Evolutionary conservation across 1,140 invertebrate genomes (phyloP).

Genomic region (Mactra quadrangularis): DNA sequence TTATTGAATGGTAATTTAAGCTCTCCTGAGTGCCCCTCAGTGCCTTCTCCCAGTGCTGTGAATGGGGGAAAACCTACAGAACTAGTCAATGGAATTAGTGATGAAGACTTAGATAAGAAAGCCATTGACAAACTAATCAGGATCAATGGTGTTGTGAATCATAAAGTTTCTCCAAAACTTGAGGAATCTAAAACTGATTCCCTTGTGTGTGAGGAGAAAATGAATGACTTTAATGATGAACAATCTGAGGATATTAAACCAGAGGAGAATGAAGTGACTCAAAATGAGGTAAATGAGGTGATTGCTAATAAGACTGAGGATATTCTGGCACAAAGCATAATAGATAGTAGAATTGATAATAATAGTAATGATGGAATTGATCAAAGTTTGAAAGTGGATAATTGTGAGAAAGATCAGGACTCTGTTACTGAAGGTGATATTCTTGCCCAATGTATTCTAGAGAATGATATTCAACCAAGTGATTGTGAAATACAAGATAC

Average conservation of each 20-base stretch:
- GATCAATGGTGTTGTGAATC: slow-evolving; percentile 59
- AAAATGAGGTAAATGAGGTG: too few relatives aligned
- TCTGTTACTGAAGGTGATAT: slow-evolving; percentile 34
- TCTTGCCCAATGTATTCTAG: slow-evolving; percentile 41
- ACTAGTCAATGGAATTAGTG: slow-evolving; percentile 59
- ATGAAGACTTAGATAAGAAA: slow-evolving; percentile 30
- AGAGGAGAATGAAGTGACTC: too few relatives aligned
- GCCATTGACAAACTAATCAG: slow-evolving; percentile 46
- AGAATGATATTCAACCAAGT: slow-evolving; percentile 46
- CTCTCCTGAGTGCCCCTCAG: slow-evolving; percentile 45
- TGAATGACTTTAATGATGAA: slow-evolving; percentile 1
- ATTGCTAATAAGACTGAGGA: slow-evolving; percentile 14
- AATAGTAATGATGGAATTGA: slow-evolving; percentile 33
- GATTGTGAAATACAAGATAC: slow-evolving; percentile 56
- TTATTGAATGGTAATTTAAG: slow-evolving; percentile 50
- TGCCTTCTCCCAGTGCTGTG: slow-evolving; percentile 42
- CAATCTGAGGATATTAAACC: too few relatives aligned
- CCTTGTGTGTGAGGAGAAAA: slow-evolving; percentile 24
- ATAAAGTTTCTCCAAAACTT: slow-evolving; percentile 25
- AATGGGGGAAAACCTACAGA: slow-evolving; percentile 44
- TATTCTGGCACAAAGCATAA: slow-evolving; percentile 52
- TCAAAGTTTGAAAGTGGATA: slow-evolving; percentile 18
- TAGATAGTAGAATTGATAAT: slow-evolving; percentile 48
- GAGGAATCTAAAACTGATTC: slow-evolving; percentile 27
- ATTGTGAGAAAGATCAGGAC: slow-evolving; percentile 4